These are phyloP conservation scores for Synanthedon andrenaeformis DNA, from an alignment of 2,888 invertebrate species.

Conservation along the genomic window DNA sequence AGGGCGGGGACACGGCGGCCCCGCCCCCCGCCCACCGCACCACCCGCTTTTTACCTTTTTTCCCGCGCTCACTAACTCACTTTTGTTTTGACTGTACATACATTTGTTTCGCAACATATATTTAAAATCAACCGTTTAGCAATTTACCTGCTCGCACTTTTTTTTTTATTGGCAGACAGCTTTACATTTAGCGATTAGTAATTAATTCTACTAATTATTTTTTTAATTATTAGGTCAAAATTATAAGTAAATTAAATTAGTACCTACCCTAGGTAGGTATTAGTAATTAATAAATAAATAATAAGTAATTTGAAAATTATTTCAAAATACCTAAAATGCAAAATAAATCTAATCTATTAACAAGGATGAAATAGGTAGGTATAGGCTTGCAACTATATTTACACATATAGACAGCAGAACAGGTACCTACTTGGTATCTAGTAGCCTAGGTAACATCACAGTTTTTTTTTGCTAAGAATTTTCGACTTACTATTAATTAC, in stretches of 20 bases:
- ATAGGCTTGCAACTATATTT: too few relatives aligned
- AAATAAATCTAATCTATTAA: too few relatives aligned
- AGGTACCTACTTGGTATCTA: too few relatives aligned
- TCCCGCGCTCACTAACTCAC: constrained; percentile 41
- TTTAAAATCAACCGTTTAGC: background rate
- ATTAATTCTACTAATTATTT: background rate
- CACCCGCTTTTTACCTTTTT: constrained; percentile 49
- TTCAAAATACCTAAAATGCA: too few relatives aligned
- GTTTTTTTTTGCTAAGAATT: too few relatives aligned
- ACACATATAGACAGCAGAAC: too few relatives aligned
- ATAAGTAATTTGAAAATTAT: background rate
- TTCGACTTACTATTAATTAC: too few relatives aligned
- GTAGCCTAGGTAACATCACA: too few relatives aligned
- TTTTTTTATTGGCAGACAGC: background rate
- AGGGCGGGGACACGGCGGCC: constrained; percentile 34
- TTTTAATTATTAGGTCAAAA: too few relatives aligned
- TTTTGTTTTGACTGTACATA: constrained; percentile 24
- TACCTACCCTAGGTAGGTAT: too few relatives aligned
- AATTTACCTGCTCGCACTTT: background rate
- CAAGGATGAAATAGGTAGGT: too few relatives aligned
- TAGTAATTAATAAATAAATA: background rate
- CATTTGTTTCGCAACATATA: constrained; percentile 2
- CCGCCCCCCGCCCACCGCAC: constrained; percentile 61
- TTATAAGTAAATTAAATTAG: too few relatives aligned
- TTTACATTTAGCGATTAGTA: background rate